Conservation (phyloP, 2,888 invertebrate species). For the Sceliomorpha sp. region DNA sequence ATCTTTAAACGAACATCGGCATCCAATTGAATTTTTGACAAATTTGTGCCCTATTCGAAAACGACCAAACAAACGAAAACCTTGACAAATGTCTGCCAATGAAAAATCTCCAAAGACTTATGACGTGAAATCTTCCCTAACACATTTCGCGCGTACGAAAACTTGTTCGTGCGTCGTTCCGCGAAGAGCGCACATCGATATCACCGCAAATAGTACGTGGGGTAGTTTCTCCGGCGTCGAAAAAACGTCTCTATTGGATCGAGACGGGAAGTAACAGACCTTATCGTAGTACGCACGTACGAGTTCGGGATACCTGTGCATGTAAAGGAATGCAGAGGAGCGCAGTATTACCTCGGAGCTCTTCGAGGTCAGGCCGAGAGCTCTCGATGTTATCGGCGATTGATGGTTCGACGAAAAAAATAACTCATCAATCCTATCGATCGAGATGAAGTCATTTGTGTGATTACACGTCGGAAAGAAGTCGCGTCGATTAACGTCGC, state of each 20-base stretch:
- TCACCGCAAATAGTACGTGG: slow-evolving; percentile 25
- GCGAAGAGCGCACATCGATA: slow-evolving; percentile 13
- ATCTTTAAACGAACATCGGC: too few relatives aligned
- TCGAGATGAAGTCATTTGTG: slow-evolving; percentile 53
- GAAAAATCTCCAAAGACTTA: too few relatives aligned
- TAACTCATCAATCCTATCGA: slow-evolving; percentile 41
- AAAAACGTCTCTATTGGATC: slow-evolving; percentile 51
- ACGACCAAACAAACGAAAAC: too few relatives aligned
- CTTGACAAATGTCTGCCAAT: too few relatives aligned
- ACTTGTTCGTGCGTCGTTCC: slow-evolving; percentile 33
- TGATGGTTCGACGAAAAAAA: slow-evolving; percentile 31
- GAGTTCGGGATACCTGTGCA: slow-evolving; percentile 35
- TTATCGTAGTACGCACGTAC: slow-evolving; percentile 52
- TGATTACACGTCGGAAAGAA: slow-evolving; percentile 24
- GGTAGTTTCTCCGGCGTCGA: slow-evolving; percentile 37
- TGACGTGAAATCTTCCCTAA: too few relatives aligned
- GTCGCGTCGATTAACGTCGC: slow-evolving; percentile 27
- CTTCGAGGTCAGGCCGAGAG: slow-evolving; percentile 46
- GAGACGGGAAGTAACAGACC: slow-evolving; percentile 46
- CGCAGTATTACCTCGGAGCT: slow-evolving; percentile 28
- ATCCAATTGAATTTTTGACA: too few relatives aligned
- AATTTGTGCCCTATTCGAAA: too few relatives aligned
- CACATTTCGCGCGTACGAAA: slow-evolving; percentile 2
- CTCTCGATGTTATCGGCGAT: slow-evolving; percentile 47
- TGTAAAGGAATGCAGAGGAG: slow-evolving; percentile 32